These are phyloP conservation scores for Micronycteris hirsuta DNA, from an alignment of 2,113 vertebrate genomes.

Conservation along the genomic window DNA sequence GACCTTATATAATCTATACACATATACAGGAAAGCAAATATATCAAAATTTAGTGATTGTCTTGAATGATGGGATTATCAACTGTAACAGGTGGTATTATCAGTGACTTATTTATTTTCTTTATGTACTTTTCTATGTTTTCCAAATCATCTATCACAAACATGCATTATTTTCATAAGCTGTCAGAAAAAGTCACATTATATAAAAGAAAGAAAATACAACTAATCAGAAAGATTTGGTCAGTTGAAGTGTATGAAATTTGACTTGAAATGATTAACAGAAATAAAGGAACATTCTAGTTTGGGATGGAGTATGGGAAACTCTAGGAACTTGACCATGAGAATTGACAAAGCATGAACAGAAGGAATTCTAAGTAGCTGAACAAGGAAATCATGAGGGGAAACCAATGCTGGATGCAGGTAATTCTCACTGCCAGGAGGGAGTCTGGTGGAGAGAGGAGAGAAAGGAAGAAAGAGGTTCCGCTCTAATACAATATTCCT, in stretches of 20 bases:
- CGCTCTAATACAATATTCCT: not conserved
- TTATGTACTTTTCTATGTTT: not conserved
- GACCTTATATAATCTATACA: not conserved
- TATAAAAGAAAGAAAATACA: slow-evolving; percentile 25
- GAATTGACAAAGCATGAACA: not conserved
- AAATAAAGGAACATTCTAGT: not conserved
- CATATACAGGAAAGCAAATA: not conserved
- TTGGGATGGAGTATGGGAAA: not conserved
- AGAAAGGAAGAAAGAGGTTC: not conserved
- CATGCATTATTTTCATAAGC: not conserved
- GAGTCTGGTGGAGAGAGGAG: not conserved
- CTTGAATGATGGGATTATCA: not conserved
- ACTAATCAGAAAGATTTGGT: not conserved
- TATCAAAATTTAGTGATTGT: not conserved
- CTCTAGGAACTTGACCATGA: not conserved
- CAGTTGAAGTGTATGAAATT: not conserved
- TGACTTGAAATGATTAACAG: not conserved
- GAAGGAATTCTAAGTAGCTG: not conserved
- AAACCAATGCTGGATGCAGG: not conserved
- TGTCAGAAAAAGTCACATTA: slow-evolving; percentile 1
- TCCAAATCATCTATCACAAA: not conserved
- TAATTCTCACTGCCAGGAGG: not conserved
- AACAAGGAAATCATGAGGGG: not conserved
- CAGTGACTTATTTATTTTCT: not conserved
- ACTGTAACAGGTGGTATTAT: not conserved